A percentile compares a stretch with the other conserved stretches of the same genome.
Conservation (phyloP, 1,140 invertebrate genomes). For the Drosophila mayri region DNA sequence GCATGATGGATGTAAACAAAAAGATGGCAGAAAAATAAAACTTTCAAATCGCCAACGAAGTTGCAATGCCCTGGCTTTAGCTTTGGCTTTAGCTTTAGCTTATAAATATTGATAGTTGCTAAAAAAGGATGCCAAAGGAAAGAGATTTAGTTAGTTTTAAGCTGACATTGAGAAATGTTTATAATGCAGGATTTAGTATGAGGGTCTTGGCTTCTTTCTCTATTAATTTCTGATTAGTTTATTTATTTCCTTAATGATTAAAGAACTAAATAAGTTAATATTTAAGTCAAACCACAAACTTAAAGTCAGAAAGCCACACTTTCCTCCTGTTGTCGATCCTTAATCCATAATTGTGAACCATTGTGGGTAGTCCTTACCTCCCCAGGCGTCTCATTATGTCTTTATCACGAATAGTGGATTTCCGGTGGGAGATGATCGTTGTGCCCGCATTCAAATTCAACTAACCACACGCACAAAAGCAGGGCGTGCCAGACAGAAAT, state of each 20-base stretch:
- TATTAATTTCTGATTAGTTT: not conserved
- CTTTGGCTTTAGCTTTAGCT: constrained; percentile 2
- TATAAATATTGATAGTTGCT: constrained; percentile 30
- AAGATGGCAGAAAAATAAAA: constrained; percentile 21
- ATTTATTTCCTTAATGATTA: not conserved
- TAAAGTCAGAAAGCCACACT: too few species aligned
- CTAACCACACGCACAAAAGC: constrained; percentile 38
- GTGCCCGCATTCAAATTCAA: constrained; percentile 29
- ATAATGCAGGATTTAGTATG: not conserved
- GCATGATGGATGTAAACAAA: constrained; percentile 39
- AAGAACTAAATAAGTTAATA: not conserved
- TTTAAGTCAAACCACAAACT: not conserved
- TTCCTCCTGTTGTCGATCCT: too few species aligned
- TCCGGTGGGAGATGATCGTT: constrained; percentile 21
- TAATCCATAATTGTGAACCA: constrained; percentile 18
- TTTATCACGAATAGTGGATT: constrained; percentile 7
- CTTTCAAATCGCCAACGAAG: constrained; percentile 11
- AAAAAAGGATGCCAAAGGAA: not conserved
- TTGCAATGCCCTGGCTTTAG: constrained; percentile 14
- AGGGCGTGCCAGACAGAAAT: constrained; percentile 41
- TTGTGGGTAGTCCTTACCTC: not conserved
- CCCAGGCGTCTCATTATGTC: constrained; percentile 21
- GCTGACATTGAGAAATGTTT: not conserved
- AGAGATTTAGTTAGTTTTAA: constrained; percentile 1
- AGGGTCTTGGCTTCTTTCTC: not conserved